phyloP scores from a whole-genome alignment of 2,888 invertebrate genomes.

The Adela reaumurella region DNA sequence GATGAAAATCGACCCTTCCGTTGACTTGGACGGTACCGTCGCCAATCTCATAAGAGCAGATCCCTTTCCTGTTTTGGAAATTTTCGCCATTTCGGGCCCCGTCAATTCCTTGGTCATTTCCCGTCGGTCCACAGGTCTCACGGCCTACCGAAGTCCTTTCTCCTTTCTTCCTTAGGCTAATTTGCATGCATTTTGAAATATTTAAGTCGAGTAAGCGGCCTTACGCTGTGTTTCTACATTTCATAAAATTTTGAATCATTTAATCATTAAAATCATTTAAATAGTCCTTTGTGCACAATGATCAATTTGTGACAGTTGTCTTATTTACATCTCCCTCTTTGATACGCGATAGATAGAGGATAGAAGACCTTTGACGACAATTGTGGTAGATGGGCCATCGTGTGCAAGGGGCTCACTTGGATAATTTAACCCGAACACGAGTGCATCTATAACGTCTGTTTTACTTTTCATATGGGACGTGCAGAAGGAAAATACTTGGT shows the following conservation, averaged over 20 bases:
- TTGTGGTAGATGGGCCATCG: too few relatives aligned
- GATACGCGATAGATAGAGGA: too few relatives aligned
- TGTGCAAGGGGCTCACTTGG: too few relatives aligned
- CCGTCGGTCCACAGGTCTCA: slow-evolving; percentile 54
- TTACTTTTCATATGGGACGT: slow-evolving; percentile 3
- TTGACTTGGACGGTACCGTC: slow-evolving; percentile 32
- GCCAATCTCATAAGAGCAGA: slow-evolving; percentile 5
- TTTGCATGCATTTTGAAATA: slow-evolving; percentile 33
- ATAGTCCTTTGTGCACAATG: too few relatives aligned
- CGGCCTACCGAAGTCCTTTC: slow-evolving; percentile 51
- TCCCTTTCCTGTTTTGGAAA: slow-evolving; percentile 9
- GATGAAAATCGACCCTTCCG: slow-evolving; percentile 38
- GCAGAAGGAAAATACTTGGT: slow-evolving; percentile 94
- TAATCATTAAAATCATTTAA: too few relatives aligned
- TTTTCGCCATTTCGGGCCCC: slow-evolving; percentile 1
- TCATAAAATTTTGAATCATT: too few relatives aligned
- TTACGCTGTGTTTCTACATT: slow-evolving; percentile 23
- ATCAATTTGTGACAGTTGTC: too few relatives aligned
- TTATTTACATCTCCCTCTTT: too few relatives aligned
- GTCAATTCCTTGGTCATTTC: slow-evolving; percentile 23
- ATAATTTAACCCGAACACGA: too few relatives aligned
- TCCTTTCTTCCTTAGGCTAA: slow-evolving; percentile 57
- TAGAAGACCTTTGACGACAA: too few relatives aligned
- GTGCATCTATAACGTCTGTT: slow-evolving; percentile 9
- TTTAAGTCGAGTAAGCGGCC: slow-evolving; percentile 42